Evolutionary conservation across 1,140 invertebrate genomes (phyloP).

Genomic region (Meteorus sp.): DNA sequence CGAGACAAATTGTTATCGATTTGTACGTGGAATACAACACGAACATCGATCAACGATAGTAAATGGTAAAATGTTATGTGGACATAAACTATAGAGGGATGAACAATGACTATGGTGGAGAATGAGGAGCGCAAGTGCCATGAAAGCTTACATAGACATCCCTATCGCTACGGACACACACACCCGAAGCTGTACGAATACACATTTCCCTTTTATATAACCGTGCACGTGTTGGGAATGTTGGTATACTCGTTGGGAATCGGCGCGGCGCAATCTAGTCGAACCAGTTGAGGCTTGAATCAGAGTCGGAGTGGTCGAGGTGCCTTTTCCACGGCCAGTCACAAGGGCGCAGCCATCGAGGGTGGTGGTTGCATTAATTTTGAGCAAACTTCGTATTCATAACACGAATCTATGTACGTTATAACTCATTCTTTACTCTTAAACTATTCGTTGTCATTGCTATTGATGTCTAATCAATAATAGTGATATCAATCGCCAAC

Average conservation of each 20-base stretch:
- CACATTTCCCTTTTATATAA: background rate
- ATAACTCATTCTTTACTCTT: background rate
- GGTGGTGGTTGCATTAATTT: background rate
- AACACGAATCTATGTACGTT: background rate
- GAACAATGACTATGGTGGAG: background rate
- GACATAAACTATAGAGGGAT: background rate
- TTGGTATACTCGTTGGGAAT: background rate
- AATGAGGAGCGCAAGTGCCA: constrained; percentile 10
- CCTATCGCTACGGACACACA: background rate
- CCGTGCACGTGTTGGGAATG: constrained; percentile 5
- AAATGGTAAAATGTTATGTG: background rate
- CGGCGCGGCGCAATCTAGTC: background rate
- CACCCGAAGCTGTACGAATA: too few relatives aligned
- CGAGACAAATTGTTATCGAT: background rate
- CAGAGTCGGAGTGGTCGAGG: background rate
- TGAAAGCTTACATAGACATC: too few relatives aligned
- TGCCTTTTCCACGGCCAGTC: background rate
- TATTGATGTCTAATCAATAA: too few relatives aligned
- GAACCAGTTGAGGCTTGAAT: background rate
- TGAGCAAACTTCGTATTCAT: background rate
- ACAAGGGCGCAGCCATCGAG: background rate
- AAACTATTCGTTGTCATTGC: too few relatives aligned
- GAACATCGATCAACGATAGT: background rate
- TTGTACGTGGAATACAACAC: background rate
- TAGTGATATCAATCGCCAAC: too few relatives aligned